A percentile compares a stretch with the other conserved stretches of the same genome.
phyloP scores from a whole-genome alignment of 2,113 vertebrate genomes.

The Cettia cetti region DNA sequence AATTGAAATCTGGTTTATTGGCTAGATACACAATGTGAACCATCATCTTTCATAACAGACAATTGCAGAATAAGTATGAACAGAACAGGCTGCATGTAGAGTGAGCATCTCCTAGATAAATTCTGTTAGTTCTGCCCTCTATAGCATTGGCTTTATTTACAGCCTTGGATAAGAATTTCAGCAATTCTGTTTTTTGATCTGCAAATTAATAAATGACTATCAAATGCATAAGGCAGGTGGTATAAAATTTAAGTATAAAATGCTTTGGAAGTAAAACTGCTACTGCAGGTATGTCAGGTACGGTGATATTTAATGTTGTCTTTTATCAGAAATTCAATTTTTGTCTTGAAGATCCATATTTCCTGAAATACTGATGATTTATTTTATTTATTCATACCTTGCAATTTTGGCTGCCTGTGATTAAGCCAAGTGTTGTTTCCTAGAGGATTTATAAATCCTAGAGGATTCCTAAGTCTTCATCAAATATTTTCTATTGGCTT shows the following conservation, averaged over 20 bases:
- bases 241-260: neutral
- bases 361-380: conserved; percentile 4
- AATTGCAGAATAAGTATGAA: neutral
- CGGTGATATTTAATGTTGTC: neutral
- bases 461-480: neutral
- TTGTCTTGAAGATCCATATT: neutral
- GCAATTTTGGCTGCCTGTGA: neutral
- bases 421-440: neutral
- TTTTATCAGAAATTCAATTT: neutral
- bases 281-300: neutral
- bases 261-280: neutral
- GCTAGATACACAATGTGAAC: neutral
- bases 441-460: neutral
- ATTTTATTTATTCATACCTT: conserved; percentile 21
- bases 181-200: neutral
- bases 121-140: neutral
- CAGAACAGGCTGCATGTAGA: neutral
- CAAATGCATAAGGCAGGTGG: neutral
- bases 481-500: conserved; percentile 2
- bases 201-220: neutral
- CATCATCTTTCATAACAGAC: rapidly evolving
- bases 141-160: neutral
- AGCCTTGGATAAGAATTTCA: neutral
- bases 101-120: neutral
- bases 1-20: neutral